Evolutionary conservation across 1,140 invertebrate species (phyloP).

Genomic region (Bradynema listronoti): DNA sequence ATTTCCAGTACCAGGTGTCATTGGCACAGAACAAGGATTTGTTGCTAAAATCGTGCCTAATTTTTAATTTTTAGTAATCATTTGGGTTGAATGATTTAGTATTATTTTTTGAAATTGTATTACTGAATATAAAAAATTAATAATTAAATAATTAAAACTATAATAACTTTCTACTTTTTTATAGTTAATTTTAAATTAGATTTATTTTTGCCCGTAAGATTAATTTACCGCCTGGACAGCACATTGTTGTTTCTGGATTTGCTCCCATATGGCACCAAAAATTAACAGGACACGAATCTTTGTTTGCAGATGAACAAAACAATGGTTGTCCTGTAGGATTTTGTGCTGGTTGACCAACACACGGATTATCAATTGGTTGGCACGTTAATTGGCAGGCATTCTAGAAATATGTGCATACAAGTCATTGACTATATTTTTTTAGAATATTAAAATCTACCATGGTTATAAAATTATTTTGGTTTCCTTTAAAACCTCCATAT

Average conservation of each 20-base stretch:
- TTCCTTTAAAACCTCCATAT: conserved; percentile 60
- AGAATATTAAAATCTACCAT: no score
- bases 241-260: conserved; percentile 56
- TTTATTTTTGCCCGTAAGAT: no score
- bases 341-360: conserved; percentile 56
- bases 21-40: conserved; percentile 56
- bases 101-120: no score
- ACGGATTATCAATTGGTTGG: conserved; percentile 56
- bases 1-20: conserved; percentile 57
- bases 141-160: no score
- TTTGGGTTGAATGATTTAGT: no score
- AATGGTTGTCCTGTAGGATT: conserved; percentile 50
- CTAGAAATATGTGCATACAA: no score
- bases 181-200: no score
- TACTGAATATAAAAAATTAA: no score
- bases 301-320: conserved; percentile 50
- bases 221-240: conserved; percentile 50
- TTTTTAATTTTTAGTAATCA: no score
- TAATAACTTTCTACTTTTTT: no score
- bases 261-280: conserved; percentile 58
- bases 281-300: conserved; percentile 55
- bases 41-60: conserved; percentile 40
- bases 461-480: conserved; percentile 60
- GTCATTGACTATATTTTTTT: no score
- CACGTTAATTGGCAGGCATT: conserved; percentile 54